Base-by-base conservation (phyloP, 2,888 invertebrate genomes). In the Amaurobius ferox region DNA sequence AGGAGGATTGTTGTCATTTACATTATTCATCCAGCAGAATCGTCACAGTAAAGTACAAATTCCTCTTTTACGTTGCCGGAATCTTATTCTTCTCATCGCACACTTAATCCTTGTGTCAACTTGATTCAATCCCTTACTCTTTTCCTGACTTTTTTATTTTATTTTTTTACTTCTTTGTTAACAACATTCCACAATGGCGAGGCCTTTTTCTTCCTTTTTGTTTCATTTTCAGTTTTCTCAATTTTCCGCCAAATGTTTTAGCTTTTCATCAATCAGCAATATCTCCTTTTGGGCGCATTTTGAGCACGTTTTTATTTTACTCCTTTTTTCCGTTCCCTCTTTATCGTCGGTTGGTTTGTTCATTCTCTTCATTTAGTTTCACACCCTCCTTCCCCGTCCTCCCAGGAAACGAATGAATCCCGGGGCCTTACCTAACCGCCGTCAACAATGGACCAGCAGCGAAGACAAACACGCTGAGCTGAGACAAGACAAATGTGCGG, bases 251-350 rank as follows among this genome's bases (percentile, higher is more conserved):
- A 78, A 85, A 85, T 85, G 78, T 78, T 73, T 79, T 73, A 68
- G 79, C 85, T 79, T 78, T 86, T 86, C 85, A 86, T 86, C 85
- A 86, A 86, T 86, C 85, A 86, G 85, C 78, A 86, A 86, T 86
- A 79, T 86, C 78, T 86, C 78, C 73, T 66, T 76, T 39, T 39
- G 66, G 67, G 77, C 73, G 78, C 79, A 79, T 86, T 86, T 79
- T 86, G 85, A 85, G 67, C 66, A 76, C 40, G 32, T 32, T 78
- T 61, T 64, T 66, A 29, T 66, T 30, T 35, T 66, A n/a, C 11
- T 44, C 28, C 62, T 30, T 19, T 1, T 1, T 55, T 39, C 23
- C 74, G 23, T 16, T 40, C 30, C 19, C 39, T 70, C 35, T 81
- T 81, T 74, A 26, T 30, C 40, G 32, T 68, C 40, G 35, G 76